Conservation (phyloP, 2,113 vertebrate genomes). For the Tragelaphus imberbis region DNA sequence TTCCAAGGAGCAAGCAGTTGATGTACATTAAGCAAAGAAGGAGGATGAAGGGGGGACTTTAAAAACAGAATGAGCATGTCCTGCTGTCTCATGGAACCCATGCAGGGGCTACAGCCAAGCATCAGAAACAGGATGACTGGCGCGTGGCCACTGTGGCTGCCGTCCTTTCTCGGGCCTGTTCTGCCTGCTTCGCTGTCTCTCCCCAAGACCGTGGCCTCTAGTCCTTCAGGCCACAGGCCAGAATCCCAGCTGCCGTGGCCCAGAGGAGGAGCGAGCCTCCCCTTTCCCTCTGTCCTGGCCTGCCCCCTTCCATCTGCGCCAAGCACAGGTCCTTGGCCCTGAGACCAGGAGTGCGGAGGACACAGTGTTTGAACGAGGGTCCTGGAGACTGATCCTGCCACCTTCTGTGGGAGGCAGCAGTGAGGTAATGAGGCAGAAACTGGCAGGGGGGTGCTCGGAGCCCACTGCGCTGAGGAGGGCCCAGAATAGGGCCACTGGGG, state of each 20-base stretch:
- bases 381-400: accelerated
- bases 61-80: not conserved
- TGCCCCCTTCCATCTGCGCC: too few relatives aligned
- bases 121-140: not conserved
- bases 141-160: not conserved
- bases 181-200: not conserved
- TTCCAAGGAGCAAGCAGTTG: not conserved
- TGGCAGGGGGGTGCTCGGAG: too few relatives aligned
- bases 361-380: not conserved
- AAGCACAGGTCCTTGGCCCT: not conserved
- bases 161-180: too few relatives aligned
- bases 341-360: not conserved
- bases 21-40: not conserved
- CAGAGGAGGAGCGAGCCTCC: not conserved
- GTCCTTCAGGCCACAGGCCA: not conserved
- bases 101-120: not conserved
- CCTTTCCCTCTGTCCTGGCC: too few relatives aligned
- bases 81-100: not conserved
- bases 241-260: not conserved
- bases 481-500: too few relatives aligned
- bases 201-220: not conserved
- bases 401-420: not conserved
- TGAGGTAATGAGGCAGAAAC: not conserved
- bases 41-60: not conserved
- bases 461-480: not conserved